Conservation (phyloP, 2,113 vertebrate species). For the Myiagra hebetior region DNA sequence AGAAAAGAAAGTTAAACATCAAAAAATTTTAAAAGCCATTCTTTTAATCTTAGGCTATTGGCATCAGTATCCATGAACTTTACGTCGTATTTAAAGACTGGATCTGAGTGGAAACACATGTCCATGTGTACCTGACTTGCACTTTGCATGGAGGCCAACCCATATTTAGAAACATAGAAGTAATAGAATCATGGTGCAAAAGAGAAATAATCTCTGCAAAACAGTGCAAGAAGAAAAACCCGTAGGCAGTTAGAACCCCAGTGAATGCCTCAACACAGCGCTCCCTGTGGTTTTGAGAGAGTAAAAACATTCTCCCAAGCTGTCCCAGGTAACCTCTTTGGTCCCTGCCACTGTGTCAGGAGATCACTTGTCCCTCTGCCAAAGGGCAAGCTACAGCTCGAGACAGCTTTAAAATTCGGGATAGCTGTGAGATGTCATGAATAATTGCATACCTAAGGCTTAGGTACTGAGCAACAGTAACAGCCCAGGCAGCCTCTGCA, state of each 20-base stretch:
- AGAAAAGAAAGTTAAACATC: not conserved
- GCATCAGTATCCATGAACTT: not conserved
- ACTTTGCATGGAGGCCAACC: not conserved
- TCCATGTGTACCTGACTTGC: not conserved
- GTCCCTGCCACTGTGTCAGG: not conserved
- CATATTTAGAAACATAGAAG: not conserved
- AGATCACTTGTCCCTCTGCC: not conserved
- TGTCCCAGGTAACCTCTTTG: not conserved
- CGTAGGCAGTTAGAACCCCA: not conserved
- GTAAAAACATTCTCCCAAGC: not conserved
- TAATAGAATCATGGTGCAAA: not conserved
- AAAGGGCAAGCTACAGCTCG: not conserved
- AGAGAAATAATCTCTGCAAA: not conserved
- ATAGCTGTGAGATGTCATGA: not conserved
- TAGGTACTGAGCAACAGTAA: not conserved
- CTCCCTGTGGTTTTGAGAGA: not conserved
- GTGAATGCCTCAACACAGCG: rapidly evolving
- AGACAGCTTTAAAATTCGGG: not conserved
- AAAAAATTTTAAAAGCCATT: not conserved
- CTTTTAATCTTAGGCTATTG: not conserved
- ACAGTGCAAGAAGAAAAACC: not conserved
- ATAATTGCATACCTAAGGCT: not conserved
- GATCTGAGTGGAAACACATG: not conserved
- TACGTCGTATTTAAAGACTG: rapidly evolving
- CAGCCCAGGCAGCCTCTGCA: not conserved